Evolutionary conservation across 2,888 invertebrate species (phyloP).

Genomic region (Entomobrya multifasciata): DNA sequence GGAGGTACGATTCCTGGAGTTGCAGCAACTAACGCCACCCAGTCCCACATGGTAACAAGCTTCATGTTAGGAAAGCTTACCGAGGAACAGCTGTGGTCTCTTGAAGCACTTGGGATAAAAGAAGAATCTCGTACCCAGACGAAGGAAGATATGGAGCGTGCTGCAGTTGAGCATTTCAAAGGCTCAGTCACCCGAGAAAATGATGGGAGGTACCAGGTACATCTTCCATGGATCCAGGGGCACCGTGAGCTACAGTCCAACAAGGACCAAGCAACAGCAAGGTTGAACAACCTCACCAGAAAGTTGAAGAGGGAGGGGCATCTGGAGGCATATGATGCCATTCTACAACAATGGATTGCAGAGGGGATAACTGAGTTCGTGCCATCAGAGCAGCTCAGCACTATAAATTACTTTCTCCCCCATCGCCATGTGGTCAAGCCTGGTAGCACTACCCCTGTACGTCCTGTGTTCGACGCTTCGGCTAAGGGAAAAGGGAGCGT

Average conservation of each 20-base stretch:
- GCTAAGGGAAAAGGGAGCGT: constrained; percentile 38
- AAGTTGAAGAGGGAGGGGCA: not conserved
- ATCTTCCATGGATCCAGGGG: not conserved
- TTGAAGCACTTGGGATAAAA: too few species aligned
- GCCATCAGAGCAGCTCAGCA: not conserved
- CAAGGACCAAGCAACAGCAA: not conserved
- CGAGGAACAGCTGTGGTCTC: constrained; percentile 1
- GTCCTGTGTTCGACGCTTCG: constrained; percentile 57
- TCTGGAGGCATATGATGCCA: not conserved
- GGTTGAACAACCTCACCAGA: not conserved
- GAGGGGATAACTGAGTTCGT: not conserved
- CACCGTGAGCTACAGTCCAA: not conserved
- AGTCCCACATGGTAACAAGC: not conserved
- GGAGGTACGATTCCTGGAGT: too few species aligned
- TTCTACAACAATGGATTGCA: not conserved
- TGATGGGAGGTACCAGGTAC: not conserved
- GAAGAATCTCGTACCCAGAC: not conserved
- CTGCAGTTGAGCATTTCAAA: not conserved
- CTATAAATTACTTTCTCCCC: constrained; percentile 53
- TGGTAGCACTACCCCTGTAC: constrained; percentile 28
- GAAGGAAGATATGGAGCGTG: not conserved
- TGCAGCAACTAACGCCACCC: too few species aligned
- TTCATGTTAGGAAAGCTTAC: not conserved
- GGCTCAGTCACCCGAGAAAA: too few species aligned
- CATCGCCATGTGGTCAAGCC: constrained; percentile 75